These are phyloP conservation scores for Microcebus murinus DNA, from an alignment of 2,113 vertebrate species.

Conservation along the genomic window DNA sequence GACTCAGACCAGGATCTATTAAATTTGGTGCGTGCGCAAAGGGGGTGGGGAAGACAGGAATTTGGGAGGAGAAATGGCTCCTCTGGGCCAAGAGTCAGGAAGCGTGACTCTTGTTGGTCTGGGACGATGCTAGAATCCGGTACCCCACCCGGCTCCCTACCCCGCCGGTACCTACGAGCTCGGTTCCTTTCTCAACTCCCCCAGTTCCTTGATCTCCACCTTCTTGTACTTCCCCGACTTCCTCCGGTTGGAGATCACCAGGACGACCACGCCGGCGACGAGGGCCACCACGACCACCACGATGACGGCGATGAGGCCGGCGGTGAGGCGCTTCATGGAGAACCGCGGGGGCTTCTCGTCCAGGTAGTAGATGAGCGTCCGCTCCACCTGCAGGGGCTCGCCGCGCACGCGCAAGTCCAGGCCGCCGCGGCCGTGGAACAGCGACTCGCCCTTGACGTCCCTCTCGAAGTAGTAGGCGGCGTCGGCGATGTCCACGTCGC, in stretches of 20 bases:
- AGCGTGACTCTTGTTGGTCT: not conserved
- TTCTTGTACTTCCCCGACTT: slow-evolving; percentile 84
- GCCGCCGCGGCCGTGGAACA: slow-evolving; percentile 62
- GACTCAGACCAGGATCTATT: not conserved
- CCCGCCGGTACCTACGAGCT: slow-evolving; percentile 43
- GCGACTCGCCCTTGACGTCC: slow-evolving; percentile 87
- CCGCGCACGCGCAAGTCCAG: slow-evolving; percentile 75
- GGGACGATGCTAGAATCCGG: not conserved
- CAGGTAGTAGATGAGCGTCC: slow-evolving; percentile 89
- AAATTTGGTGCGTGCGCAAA: not conserved
- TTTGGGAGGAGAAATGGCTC: not conserved
- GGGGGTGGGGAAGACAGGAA: not conserved
- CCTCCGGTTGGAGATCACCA: slow-evolving; percentile 85
- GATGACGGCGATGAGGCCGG: slow-evolving; percentile 89
- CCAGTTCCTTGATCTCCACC: slow-evolving; percentile 88
- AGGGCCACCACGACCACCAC: slow-evolving; percentile 87
- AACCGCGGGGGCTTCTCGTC: slow-evolving; percentile 90
- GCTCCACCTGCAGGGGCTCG: slow-evolving; percentile 84
- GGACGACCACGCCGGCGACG: slow-evolving; percentile 80
- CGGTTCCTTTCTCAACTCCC: slow-evolving; percentile 79
- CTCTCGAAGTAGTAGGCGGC: slow-evolving; percentile 93
- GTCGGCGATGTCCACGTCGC: slow-evolving; percentile 81
- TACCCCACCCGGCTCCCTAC: not conserved
- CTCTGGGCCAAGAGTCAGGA: not conserved
- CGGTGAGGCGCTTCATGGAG: slow-evolving; percentile 87